Evolutionary conservation across 2,797 vertebrate species (phyloP), one percentile per base, ranked within the genome.

Genomic region (Propithecus perrieri): DNA sequence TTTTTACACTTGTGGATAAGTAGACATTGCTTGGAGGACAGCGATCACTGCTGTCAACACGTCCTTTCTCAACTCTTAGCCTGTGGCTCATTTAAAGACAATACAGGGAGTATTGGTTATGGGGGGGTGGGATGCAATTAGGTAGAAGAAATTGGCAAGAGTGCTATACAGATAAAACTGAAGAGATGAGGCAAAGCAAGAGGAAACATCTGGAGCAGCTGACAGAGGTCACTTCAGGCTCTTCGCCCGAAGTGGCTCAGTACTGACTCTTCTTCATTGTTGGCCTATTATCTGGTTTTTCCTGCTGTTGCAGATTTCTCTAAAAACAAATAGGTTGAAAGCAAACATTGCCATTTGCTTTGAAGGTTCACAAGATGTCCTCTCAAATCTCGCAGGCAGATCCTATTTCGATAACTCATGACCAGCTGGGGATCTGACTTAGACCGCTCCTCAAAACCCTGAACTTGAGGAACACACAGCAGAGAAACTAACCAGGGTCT

Each of bases 121-220:
- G 30, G 7, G 41, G 24, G 12, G 57, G n/a, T 14, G 43, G 69
- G 41, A 83, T n/a, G 48, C 41, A 1, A 11, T 74, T 41, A 57
- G 94, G 94, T 53, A 50, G 94, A 97, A 96, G 97, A 95, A 93
- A 89, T 12, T 96, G 97, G 96, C 96, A 48, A 57, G 69, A 26
- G 24, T 15, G 57, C 80, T 93, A 33, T 2, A 11, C 61, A 92
- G 96, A 97, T 85, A 87, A 93, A 91, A 93, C 20, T 20, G 85
- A 90, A 96, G 89, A 85, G 96, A 89, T 43, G 95, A 85, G 79
- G 53, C 79, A 15, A 67, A 50, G 91, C n/a, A 0, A 93, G 97
- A 98, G 98, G 98, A 98, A 98, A 96, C 98, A 97, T 90, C 98
- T 98, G 98, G 87, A 88, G 46, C 85, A 22, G 43, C 97, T 89